Evolutionary conservation across 2,888 invertebrate genomes (phyloP), one percentile per base, ranked within the genome.

Genomic region (Rhagonycha lutea): DNA sequence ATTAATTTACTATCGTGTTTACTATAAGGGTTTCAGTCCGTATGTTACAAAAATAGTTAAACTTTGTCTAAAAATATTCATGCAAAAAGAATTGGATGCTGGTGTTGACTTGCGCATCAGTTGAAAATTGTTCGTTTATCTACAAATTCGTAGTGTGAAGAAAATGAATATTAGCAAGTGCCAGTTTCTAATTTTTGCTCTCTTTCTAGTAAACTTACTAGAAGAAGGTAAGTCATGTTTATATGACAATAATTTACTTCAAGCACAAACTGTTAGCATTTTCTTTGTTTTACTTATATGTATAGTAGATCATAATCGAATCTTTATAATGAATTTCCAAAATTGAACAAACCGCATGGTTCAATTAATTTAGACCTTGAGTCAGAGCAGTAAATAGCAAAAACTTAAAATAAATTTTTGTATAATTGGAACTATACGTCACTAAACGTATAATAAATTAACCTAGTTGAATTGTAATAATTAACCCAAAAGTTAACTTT

Each of bases 141-240:
- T 69, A 12, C 61, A 65, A 60, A 62, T 75, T 69, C 72, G 68
- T 75, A 65, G 70, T 61, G 60, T 70, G 18, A 65, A 62, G 12
- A 72, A 72, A 75, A 75, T 75, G 75, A 61, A 32, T 75, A 69
- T 72, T 71, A 71, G 26, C 69, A 75, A 72, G 75, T 72, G 72
- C 61, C 60, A 65, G 69, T 72, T 72, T 68, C 32, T 72, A 47
- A 68, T 75, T 14, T 32, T 72, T 29, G n/a, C 28, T 65, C 18
- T 75, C 72, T 69, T 69, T 63, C 28, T 75, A 69, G 32, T 72
- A 28, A 14, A 32, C 23, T 61, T 72, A 24, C 18, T 72, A 65
- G 12, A 69, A 29, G 70, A 62, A 72, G 65, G 75, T 75, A 62
- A 75, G 72, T 65, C n/a, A 24, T 47, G 23, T 65, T 62, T 14